phyloP scores from a whole-genome alignment of 30 jellyfish, hydroid and myxozoan species.

The Aurelia aurita region DNA sequence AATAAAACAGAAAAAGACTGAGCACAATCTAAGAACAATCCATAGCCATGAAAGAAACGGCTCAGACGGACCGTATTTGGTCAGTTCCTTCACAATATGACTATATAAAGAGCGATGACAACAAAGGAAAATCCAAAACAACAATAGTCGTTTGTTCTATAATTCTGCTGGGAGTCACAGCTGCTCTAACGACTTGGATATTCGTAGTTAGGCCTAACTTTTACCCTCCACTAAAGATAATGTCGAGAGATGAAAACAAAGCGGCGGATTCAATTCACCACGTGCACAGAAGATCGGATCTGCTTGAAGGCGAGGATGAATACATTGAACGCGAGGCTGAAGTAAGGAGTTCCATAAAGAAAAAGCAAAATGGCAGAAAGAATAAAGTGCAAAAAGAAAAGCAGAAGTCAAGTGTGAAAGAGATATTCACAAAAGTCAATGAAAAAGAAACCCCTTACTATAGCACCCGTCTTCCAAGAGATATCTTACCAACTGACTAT shows the following conservation, averaged over 20 bases:
- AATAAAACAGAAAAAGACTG: too few species aligned
- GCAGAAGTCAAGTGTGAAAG: constrained; percentile 7
- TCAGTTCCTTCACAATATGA: constrained; percentile 41
- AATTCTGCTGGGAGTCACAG: constrained; percentile 70
- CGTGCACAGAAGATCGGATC: constrained; percentile 50
- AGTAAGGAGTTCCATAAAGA: constrained; percentile 19
- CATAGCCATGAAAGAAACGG: constrained; percentile 6
- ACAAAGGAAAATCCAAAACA: constrained; percentile 54
- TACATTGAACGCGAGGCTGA: constrained; percentile 37
- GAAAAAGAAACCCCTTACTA: constrained; percentile 77
- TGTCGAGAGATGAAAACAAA: constrained; percentile 43
- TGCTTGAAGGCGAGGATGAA: constrained; percentile 14
- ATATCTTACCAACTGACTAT: constrained; percentile 81
- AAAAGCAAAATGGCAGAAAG: constrained; percentile 3
- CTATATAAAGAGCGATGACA: neutral
- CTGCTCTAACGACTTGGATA: constrained; percentile 89
- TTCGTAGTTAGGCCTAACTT: constrained; percentile 88
- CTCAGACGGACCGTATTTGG: constrained; percentile 30
- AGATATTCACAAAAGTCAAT: constrained; percentile 5
- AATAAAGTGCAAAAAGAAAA: constrained; percentile 1
- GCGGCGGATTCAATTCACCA: constrained; percentile 26
- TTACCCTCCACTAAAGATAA: constrained; percentile 73
- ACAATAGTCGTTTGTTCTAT: constrained; percentile 84
- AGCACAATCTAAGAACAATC: neutral
- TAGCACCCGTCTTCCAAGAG: constrained; percentile 81